Evolutionary conservation across 2,888 invertebrate species (phyloP).

Genomic region (Julus scandinavius): DNA sequence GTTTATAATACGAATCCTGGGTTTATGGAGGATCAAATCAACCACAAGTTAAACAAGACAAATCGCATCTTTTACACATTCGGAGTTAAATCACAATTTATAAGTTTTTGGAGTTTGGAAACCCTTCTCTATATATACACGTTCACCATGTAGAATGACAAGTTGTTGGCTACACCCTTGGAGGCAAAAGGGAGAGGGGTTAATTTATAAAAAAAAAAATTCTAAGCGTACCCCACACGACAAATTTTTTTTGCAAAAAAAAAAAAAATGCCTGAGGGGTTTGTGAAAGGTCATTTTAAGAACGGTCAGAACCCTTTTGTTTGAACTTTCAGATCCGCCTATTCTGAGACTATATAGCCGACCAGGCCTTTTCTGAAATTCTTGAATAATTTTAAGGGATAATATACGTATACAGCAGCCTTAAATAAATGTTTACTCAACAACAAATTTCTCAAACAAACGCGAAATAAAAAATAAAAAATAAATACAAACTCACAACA

Average conservation of each 20-base stretch:
- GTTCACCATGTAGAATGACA: not conserved
- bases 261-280: not conserved
- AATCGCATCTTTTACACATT: constrained; percentile 33
- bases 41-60: constrained; percentile 25
- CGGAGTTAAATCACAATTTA: constrained; percentile 33
- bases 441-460: constrained; percentile 27
- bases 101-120: not conserved
- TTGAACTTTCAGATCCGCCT: constrained; percentile 36
- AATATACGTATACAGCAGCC: constrained; percentile 16
- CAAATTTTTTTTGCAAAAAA: not conserved
- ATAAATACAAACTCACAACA: not conserved
- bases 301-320: constrained; percentile 45
- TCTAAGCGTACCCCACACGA: not conserved
- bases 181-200: constrained; percentile 25
- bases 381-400: constrained; percentile 43
- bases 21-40: constrained; percentile 15
- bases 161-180: constrained; percentile 16
- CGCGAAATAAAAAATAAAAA: not conserved
- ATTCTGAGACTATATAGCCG: not conserved
- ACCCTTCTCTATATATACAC: not conserved
- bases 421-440: constrained; percentile 36
- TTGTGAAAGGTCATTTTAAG: constrained; percentile 12
- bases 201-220: constrained; percentile 3
- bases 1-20: not conserved
- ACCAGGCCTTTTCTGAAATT: constrained; percentile 36